Base-by-base conservation (phyloP, 2,888 invertebrate genomes). In the Idaea aversata region DNA sequence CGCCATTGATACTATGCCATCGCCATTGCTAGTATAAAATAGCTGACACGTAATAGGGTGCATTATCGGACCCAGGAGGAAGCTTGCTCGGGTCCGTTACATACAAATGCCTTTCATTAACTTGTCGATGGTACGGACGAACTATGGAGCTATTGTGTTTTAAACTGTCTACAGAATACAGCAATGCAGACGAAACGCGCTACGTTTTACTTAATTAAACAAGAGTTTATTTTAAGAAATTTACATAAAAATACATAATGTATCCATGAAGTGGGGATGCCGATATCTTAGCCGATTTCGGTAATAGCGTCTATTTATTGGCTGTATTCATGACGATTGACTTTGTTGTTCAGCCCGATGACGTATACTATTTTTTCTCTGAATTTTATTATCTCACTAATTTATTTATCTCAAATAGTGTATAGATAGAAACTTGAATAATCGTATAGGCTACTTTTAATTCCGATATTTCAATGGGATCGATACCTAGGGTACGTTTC, bases 101-200 rank as follows among this genome's bases (percentile, higher is more conserved):
- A 92, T 92, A 91, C 90, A 91, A 91, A 92, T 92, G 92, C 81
- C 86, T 89, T 88, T 91, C 90, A 92, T 92, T 92, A 92, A 87
- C 86, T 88, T 83, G 84, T 86, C 86, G 83, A 86, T 87, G 88
- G 85, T 90, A 77, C 85, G 86, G 84, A 88, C 83, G 80, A 88
- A 87, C 76, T 84, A 79, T 81, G 72, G 73, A 70, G 77, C 84
- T 75, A 83, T 84, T 88, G 83, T 85, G 81, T 82, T 88, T 84
- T 78, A 83, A 88, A 76, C 79, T 78, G 81, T 83, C 80, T 83
- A 76, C 73, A 77, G 75, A 76, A 70, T 77, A 74, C 77, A 76
- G 77, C 73, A 71, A 61, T 69, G 73, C 70, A 74, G 77, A 76
- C 72, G 71, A 72, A 74, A 15, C 59, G 47, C 10, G 47, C 47